A percentile compares a stretch with the other conserved stretches of the same genome.
Conservation (phyloP, 1,140 invertebrate genomes). For the Drosophila bipectinata region DNA sequence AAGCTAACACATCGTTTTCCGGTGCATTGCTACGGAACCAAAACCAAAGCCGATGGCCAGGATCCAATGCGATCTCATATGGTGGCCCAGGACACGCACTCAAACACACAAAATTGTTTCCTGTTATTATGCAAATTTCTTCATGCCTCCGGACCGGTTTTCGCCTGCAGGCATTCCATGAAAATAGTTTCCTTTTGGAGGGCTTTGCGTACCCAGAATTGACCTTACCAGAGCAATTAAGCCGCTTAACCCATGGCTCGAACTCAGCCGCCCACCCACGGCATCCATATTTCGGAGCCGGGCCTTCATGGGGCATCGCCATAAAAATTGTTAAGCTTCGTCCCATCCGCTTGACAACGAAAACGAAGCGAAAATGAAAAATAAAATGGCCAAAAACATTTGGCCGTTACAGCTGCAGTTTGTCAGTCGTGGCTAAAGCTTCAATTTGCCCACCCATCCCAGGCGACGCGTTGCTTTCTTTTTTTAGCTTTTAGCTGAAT, state of each 20-base stretch:
- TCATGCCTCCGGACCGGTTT: constrained; percentile 23
- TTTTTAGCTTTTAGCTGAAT: constrained; percentile 52
- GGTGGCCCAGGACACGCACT: constrained; percentile 51
- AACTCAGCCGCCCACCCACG: not conserved
- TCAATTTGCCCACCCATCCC: constrained; percentile 60
- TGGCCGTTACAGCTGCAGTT: constrained; percentile 74
- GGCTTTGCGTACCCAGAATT: constrained; percentile 48
- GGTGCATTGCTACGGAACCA: constrained; percentile 34
- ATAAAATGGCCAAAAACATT: constrained; percentile 71
- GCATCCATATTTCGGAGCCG: constrained; percentile 14
- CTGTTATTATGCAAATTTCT: constrained; percentile 76
- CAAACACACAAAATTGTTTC: constrained; percentile 71
- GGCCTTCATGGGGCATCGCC: constrained; percentile 12
- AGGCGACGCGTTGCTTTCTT: not conserved
- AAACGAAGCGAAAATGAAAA: constrained; percentile 51
- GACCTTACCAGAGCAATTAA: constrained; percentile 77
- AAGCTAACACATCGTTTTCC: constrained; percentile 75
- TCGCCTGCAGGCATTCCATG: constrained; percentile 26
- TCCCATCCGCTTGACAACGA: constrained; percentile 69
- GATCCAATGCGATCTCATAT: constrained; percentile 21
- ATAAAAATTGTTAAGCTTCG: constrained; percentile 62
- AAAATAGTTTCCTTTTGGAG: constrained; percentile 43
- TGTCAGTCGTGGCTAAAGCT: constrained; percentile 71
- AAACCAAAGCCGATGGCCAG: constrained; percentile 16
- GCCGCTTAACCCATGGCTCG: constrained; percentile 63